phyloP scores from a whole-genome alignment of 2,888 invertebrate species.

The Biston stratarius region DNA sequence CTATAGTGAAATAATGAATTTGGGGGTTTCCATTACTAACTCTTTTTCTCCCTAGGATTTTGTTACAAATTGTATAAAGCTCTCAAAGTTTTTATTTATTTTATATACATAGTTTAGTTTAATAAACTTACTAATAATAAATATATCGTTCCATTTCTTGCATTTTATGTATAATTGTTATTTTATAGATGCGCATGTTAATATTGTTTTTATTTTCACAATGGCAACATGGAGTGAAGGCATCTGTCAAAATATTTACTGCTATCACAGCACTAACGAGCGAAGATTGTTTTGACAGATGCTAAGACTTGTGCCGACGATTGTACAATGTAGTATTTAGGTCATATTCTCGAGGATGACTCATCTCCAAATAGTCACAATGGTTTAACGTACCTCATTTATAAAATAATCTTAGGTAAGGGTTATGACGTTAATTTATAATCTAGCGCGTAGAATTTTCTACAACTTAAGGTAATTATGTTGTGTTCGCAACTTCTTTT shows the following conservation, averaged over 20 bases:
- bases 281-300: constrained; percentile 46
- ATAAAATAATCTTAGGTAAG: constrained; percentile 76
- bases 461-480: constrained; percentile 52
- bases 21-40: constrained; percentile 32
- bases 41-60: constrained; percentile 79
- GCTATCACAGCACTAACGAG: constrained; percentile 22
- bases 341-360: constrained; percentile 56
- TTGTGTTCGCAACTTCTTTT: constrained; percentile 53
- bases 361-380: constrained; percentile 78
- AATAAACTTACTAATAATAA: constrained; percentile 59
- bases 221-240: constrained; percentile 44
- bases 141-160: constrained; percentile 80
- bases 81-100: constrained; percentile 69
- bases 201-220: constrained; percentile 65
- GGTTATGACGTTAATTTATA: constrained; percentile 71
- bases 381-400: constrained; percentile 85
- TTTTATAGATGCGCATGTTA: constrained; percentile 79
- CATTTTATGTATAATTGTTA: constrained; percentile 84
- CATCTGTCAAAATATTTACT: constrained; percentile 45
- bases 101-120: constrained; percentile 70
- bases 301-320: constrained; percentile 43
- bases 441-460: constrained; percentile 60
- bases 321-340: constrained; percentile 62
- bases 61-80: constrained; percentile 69
- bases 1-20: not conserved